phyloP scores from a whole-genome alignment of 2,888 invertebrate species.

The Chrysomela aeneicollis region DNA sequence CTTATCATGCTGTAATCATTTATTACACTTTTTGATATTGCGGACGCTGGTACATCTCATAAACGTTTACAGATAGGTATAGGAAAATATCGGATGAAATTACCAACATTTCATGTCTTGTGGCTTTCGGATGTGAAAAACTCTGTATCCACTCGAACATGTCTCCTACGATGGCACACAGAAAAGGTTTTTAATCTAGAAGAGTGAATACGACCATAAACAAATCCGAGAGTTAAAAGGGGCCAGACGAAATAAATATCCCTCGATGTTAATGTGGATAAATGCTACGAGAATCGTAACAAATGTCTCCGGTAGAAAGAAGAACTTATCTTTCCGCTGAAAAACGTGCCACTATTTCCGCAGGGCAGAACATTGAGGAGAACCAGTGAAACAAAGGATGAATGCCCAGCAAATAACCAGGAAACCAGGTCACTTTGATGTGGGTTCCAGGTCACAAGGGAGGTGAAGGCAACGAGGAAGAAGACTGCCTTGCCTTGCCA shows the following conservation, averaged over 20 bases:
- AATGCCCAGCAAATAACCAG: no score
- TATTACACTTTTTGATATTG: no score
- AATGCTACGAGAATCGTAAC: constrained; percentile 61
- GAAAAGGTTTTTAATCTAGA: constrained; percentile 43
- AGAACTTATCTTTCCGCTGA: constrained; percentile 57
- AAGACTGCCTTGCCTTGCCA: no score
- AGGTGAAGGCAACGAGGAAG: no score
- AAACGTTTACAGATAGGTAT: no score
- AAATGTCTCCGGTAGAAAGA: constrained; percentile 60
- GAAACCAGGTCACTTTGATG: no score
- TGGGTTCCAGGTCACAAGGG: no score
- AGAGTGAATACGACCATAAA: constrained; percentile 53
- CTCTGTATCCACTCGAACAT: constrained; percentile 5
- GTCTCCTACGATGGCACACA: constrained; percentile 4
- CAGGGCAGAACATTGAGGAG: constrained; percentile 25
- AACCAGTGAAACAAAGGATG: not conserved
- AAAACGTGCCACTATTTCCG: constrained; percentile 35
- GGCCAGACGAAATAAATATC: constrained; percentile 61
- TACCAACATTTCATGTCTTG: no score
- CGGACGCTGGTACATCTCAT: no score
- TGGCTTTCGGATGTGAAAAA: no score
- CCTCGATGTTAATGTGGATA: constrained; percentile 60
- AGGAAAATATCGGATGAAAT: no score
- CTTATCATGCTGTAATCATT: no score
- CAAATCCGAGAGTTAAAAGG: constrained; percentile 57